phyloP scores from a whole-genome alignment of 2,797 vertebrate genomes.

The Rhinoraja longicauda region DNA sequence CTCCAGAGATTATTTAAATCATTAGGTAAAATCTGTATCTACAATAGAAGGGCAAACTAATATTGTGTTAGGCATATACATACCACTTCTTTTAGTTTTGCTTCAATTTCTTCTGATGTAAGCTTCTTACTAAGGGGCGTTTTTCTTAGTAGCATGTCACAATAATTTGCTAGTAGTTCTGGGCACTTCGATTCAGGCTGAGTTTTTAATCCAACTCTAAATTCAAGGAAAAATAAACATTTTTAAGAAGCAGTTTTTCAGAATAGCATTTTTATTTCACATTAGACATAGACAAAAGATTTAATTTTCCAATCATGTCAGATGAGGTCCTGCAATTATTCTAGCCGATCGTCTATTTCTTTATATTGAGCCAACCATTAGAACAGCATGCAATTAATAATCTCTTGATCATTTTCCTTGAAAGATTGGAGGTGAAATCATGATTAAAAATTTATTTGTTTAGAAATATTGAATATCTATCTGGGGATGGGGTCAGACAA shows the following conservation, averaged over 20 bases:
- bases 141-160: conserved; percentile 97
- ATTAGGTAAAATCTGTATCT: not conserved
- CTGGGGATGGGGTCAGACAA: no score
- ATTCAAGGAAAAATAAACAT: not conserved
- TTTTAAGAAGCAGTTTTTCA: not conserved
- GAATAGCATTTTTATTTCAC: conserved; percentile 3
- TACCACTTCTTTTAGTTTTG: conserved; percentile 98
- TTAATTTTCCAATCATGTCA: not conserved
- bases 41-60: not conserved
- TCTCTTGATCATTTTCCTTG: not conserved
- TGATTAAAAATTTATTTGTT: not conserved
- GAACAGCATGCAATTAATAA: not conserved
- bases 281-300: not conserved
- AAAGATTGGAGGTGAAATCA: not conserved
- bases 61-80: conserved; percentile 43
- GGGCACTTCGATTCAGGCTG: conserved; percentile 98
- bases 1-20: not conserved
- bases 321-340: not conserved
- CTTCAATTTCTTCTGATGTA: conserved; percentile 96
- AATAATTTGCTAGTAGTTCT: conserved; percentile 97
- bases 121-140: conserved; percentile 98
- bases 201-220: conserved; percentile 90
- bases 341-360: not conserved
- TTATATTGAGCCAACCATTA: not conserved
- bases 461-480: not conserved